A percentile compares a stretch with the other conserved stretches of the same genome.
Evolutionary conservation across 1,140 invertebrate genomes (phyloP).

Genomic region (Lucilia sericata): DNA sequence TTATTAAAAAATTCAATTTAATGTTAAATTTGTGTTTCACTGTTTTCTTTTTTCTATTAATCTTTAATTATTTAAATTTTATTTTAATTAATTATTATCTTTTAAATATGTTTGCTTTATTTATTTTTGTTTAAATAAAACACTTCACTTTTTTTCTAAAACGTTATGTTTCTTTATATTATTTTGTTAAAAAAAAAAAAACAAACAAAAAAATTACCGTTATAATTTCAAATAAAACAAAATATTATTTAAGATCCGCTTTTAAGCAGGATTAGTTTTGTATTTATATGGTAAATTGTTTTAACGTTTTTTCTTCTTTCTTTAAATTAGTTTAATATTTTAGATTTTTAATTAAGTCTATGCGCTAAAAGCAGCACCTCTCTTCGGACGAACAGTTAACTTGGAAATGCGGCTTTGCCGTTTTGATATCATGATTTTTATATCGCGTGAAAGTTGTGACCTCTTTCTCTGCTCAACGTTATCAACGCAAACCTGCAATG

Average conservation of each 20-base stretch:
- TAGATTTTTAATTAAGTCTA: constrained; percentile 4
- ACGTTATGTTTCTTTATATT: constrained; percentile 9
- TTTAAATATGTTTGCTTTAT: not conserved
- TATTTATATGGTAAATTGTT: not conserved
- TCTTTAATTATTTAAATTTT: not conserved
- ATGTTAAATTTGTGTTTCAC: constrained; percentile 30
- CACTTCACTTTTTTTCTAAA: not conserved
- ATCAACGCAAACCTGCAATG: constrained; percentile 5
- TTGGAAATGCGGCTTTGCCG: constrained; percentile 51
- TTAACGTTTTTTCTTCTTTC: not conserved
- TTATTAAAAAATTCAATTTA: not conserved
- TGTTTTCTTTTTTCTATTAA: not conserved
- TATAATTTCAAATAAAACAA: not conserved
- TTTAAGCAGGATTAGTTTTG: constrained; percentile 30
- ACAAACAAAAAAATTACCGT: not conserved
- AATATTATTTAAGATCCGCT: constrained; percentile 34
- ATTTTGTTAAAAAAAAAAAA: not conserved
- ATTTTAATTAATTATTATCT: not conserved
- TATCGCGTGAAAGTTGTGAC: constrained; percentile 57
- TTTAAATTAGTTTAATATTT: not conserved
- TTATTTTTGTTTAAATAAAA: not conserved
- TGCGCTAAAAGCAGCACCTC: constrained; percentile 46
- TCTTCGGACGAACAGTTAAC: constrained; percentile 49
- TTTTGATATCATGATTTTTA: constrained; percentile 53
- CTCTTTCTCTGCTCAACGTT: constrained; percentile 52